These are phyloP conservation scores for Malaclemys terrapin DNA, from an alignment of 2,113 vertebrate genomes.

Conservation along the genomic window DNA sequence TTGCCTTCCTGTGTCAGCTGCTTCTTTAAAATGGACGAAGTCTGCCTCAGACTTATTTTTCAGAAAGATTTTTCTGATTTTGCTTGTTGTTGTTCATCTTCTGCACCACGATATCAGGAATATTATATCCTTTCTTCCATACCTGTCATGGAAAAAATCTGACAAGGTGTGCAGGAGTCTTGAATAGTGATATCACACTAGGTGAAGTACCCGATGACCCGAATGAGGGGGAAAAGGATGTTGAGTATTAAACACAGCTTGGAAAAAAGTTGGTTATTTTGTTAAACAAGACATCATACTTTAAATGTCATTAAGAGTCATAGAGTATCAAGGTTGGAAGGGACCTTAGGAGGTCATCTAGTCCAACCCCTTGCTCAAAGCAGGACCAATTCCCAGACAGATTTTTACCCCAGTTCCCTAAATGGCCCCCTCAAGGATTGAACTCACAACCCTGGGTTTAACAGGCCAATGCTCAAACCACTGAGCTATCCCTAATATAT, in stretches of 20 bases:
- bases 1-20: neutral
- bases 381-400: too few relatives aligned
- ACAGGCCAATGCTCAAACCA: too few relatives aligned
- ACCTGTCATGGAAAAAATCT: conserved; percentile 13
- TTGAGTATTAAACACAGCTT: too few relatives aligned
- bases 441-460: too few relatives aligned
- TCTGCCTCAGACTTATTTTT: too few relatives aligned
- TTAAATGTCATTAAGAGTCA: neutral
- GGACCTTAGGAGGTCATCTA: too few relatives aligned
- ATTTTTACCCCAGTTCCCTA: too few relatives aligned
- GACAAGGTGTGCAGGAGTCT: neutral
- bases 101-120: neutral
- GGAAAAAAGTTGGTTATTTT: too few relatives aligned
- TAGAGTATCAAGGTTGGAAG: too few relatives aligned
- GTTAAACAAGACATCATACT: neutral
- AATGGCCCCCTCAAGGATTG: too few relatives aligned
- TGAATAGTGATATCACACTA: neutral
- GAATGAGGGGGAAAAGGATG: too few relatives aligned
- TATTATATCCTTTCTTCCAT: conserved; percentile 1
- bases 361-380: too few relatives aligned
- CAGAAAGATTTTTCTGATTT: neutral
- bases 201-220: neutral
- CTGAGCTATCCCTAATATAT: neutral
- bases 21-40: neutral
- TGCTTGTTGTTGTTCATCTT: conserved; percentile 3